Evolutionary conservation across 2,797 vertebrate genomes (phyloP), one percentile per base, ranked within the genome.

Genomic region (Heterohyrax brucei): DNA sequence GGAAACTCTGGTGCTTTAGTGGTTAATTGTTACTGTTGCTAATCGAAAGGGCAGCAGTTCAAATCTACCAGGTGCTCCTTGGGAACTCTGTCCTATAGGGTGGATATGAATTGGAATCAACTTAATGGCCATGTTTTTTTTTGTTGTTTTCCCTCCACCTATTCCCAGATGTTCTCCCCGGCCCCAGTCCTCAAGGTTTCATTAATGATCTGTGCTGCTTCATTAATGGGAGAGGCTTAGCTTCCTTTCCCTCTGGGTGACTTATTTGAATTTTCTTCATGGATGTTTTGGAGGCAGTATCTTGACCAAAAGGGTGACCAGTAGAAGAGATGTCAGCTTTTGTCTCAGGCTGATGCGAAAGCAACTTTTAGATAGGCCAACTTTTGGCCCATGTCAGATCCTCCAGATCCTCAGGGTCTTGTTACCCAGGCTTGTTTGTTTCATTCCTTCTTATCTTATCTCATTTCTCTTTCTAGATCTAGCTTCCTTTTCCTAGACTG

Each of bases 81-180:
- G 39, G 39, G 39, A 39, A 39, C 39, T 39, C 39, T 39, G 39
- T 39, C 39, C 39, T 39, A 39, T 39, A 39, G 39, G 39, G 39
- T 39, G 39, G 39, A 39, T 39, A 39, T 2, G 39, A 39, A 39
- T 39, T 39, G 39, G 39, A 39, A 39, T 39, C 39, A 39, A 39
- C 39, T 39, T 39, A 39, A 39, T 39, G 39, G 39, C 39, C 39
- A 39, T 39, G 39, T 39, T 39, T 39, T 39, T 39, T 39, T 2
- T 39, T 39, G 39, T 39, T 39, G 39, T 39, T 59, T 66, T n/a
- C 14, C 68, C 56, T 19, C 14, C 10, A 1, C 6, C 5, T 28
- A 5, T 2, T 16, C 44, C 46, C 4, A 9, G 0, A 10, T 0
- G 1, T 5, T 46, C 28, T n/a, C 28, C 48, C 39, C 62, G 5